phyloP scores from a whole-genome alignment of 2,113 vertebrate species.

The Coptodon rendalli region DNA sequence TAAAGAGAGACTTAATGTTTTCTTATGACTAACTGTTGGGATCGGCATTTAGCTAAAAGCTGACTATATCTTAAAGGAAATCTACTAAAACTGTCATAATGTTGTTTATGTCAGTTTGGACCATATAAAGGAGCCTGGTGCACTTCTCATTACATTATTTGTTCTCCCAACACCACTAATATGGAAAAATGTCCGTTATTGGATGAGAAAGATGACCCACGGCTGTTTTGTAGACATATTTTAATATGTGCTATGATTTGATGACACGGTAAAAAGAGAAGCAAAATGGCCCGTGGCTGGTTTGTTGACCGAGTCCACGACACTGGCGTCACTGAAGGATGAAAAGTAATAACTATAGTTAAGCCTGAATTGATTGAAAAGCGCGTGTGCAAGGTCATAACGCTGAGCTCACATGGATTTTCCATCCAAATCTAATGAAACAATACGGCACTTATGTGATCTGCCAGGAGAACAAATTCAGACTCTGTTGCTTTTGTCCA shows the following conservation, averaged over 20 bases:
- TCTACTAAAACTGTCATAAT: neutral
- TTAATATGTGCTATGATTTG: neutral
- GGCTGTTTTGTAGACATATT: neutral
- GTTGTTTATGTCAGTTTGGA: neutral
- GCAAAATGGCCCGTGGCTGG: neutral
- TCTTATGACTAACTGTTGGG: neutral
- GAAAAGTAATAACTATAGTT: constrained; percentile 13
- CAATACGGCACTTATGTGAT: neutral
- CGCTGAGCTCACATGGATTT: constrained; percentile 5
- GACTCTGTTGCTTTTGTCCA: neutral
- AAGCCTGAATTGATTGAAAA: constrained; percentile 7
- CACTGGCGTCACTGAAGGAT: neutral
- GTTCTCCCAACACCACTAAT: neutral
- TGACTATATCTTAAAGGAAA: neutral
- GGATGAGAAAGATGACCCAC: neutral
- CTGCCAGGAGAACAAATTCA: constrained; percentile 3
- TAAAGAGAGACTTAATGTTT: neutral
- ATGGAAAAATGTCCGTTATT: neutral
- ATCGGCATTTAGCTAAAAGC: neutral
- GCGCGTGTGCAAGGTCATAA: neutral
- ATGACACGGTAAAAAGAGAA: neutral
- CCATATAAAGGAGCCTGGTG: neutral
- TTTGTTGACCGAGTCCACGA: neutral
- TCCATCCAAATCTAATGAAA: constrained; percentile 4
- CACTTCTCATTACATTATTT: neutral